Base-by-base conservation (phyloP, 2,797 vertebrate species). In the Fringilla coelebs region DNA sequence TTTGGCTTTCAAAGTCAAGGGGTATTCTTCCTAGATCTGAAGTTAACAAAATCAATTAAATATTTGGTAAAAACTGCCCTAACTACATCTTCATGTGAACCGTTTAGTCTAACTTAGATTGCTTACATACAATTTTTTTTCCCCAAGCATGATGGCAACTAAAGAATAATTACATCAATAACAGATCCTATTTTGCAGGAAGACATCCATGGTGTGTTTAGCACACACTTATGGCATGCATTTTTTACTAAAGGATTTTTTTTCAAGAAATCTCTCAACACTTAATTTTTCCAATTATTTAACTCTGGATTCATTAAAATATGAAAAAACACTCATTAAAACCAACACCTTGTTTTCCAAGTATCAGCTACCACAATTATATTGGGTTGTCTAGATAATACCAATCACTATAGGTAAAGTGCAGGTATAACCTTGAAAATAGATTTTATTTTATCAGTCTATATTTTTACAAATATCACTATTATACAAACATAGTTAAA, bases 151-250 rank as follows among this genome's bases (percentile, higher is more conserved):
- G n/a, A 68, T 16, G 34, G 1, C 13, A 66, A 12, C 8, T 52
- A 45, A 76, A 41, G n/a, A 66, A 74, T 60, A 77, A 20, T 51
- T 63, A 38, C 15, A 17, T 52, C 20, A 70, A 11, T 29, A 5
- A 71, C 20, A 48, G 12, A n/a, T 40, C 17, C 46, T 29, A 21
- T 48, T 57, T 51, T 81, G 11, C 25, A 90, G n/a, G 12, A 77
- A 38, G 25, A 74, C 6, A 34, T 41, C 17, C 24, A 24, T 32
- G 20, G 2, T 16, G 18, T 32, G 15, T 22, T 67, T 40, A 54
- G 22, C 31, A 68, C 4, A 65, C 8, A 36, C 3, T 2, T 3
- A 62, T 18, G 26, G 1, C 6, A 38, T 32, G 12, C 2, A 32
- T 43, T 52, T 91, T 88, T 72, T 67, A 32, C 8, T 52, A 34